Base-by-base conservation (phyloP, 92 coral and sea anemone species). In the Nematostella vectensis region DNA sequence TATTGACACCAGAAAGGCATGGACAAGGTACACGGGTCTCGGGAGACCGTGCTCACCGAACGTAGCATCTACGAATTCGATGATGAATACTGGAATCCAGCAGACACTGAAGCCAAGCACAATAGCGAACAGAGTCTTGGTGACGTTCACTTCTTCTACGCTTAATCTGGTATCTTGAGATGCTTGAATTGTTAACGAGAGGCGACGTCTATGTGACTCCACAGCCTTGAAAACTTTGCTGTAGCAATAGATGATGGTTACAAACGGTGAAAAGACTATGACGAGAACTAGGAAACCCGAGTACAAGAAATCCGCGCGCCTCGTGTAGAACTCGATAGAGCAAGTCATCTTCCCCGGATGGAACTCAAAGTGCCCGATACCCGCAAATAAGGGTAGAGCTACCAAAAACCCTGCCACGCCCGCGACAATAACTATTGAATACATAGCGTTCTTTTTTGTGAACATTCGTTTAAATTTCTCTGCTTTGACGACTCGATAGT, bases 261-360 rank as follows among this genome's bases (percentile, higher is more conserved):
- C 45, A 55, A 77, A 57, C n/a, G 83, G 79, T 4, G 52, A 4
- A 3, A 65, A 43, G 9, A 77, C 79, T 0, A 63, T 57, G 3
- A 69, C 62, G 9, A 71, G 3, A 16, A 60, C 69, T 18, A 77
- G 54, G 22, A 77, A 3, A 10, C 73, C 68, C 4, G 79, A 62
- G 59, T 77, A 77, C 9, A 54, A 25, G 25, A 63, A 57, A 39
- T 77, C 83, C 6, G 27, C 63, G 58, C 43, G 23, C 3, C 25
- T 68, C n/a, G 57, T 15, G 47, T 77, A 29, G 48, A 77, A 71
- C 47, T 71, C 68, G 9, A 72, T 17, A 0, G 74, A 60, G 56
- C 83, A 77, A 3, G 79, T 65, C 33, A 64, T 71, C 53, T 77
- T 77, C 11, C 79, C 79, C 2, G 83, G 47, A 15, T 77, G 83